phyloP scores from a whole-genome alignment of 2,888 invertebrate species.

The Pyrrhia umbra region DNA sequence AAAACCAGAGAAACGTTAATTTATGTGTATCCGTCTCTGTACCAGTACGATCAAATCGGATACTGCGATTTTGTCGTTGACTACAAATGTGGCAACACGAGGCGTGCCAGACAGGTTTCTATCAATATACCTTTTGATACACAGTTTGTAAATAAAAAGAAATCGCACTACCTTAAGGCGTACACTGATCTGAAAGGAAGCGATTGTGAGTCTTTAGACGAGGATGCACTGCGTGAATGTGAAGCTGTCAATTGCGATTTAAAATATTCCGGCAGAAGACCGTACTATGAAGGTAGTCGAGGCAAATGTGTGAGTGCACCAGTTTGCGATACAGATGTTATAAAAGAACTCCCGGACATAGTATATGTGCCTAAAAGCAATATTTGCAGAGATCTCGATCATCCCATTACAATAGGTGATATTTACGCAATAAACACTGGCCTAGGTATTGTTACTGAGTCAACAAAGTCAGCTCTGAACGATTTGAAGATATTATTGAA shows the following conservation, averaged over 20 bases:
- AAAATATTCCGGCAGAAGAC: constrained; percentile 76
- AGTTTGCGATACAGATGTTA: constrained; percentile 66
- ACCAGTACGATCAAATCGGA: constrained; percentile 77
- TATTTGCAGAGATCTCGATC: constrained; percentile 76
- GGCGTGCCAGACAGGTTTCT: constrained; percentile 50
- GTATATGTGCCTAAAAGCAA: constrained; percentile 76
- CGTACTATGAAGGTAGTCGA: constrained; percentile 68
- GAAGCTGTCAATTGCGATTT: constrained; percentile 76
- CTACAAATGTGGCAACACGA: constrained; percentile 65
- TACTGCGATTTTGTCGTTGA: constrained; percentile 73
- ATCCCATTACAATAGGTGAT: constrained; percentile 72
- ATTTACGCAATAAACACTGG: constrained; percentile 78
- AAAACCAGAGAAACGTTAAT: constrained; percentile 71
- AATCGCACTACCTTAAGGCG: constrained; percentile 54
- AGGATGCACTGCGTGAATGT: constrained; percentile 75
- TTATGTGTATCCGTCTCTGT: constrained; percentile 73
- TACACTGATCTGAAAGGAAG: constrained; percentile 61
- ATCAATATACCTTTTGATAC: constrained; percentile 77
- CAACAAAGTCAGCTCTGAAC: constrained; percentile 25
- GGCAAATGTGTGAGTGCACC: constrained; percentile 72
- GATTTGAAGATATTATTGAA: constrained; percentile 63
- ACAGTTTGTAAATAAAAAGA: constrained; percentile 56
- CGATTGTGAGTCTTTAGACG: constrained; percentile 73
- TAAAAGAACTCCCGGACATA: constrained; percentile 72
- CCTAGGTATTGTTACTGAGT: constrained; percentile 68